Base-by-base conservation (phyloP, 1,140 invertebrate genomes). In the Coptotermes formosanus region DNA sequence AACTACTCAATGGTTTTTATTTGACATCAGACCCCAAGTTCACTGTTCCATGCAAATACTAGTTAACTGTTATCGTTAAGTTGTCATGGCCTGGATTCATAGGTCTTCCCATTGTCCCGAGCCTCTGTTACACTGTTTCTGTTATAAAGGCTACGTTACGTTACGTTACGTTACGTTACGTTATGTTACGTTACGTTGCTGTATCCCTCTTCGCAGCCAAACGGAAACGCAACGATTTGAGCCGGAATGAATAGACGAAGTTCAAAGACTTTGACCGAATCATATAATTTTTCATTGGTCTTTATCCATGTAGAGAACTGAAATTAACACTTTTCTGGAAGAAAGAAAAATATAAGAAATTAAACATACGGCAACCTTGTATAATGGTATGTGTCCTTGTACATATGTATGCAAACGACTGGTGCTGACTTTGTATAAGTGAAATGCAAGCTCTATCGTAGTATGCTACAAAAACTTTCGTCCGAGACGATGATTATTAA, bases 1-100 rank as follows among this genome's bases (percentile, higher is more conserved):
- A 88, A 85, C 52, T 84, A 84, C 45, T 85, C 64, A 44, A 85
- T 85, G 85, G 85, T 85, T 85, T 85, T 85, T 64, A 64, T 85
- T 85, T 85, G 38, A 44, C 45, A 44, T 85, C 59, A 38, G n/a
- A 48, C 75, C 59, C 85, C 32, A 32, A 59, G 85, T 64, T 59
- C 85, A 59, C 32, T 32, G 85, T 44, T 48, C 45, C 55, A 69
- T 52, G 83, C 85, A 44, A 19, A 6, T 11, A 55, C 19, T 38
- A 64, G 59, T 38, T 64, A 85, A 59, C 32, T 44, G 45, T 30
- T 30, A 59, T 12, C 32, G 59, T 85, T 59, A 32, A 85, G 32
- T 45, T 85, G 19, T 59, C 59, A 52, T 64, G 6, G 75, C 64
- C 64, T 21, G 32, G 38, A 38, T 23, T 59, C 9, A 6, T 43